Conservation (phyloP, 2,113 vertebrate genomes). For the Nanorana parkeri region DNA sequence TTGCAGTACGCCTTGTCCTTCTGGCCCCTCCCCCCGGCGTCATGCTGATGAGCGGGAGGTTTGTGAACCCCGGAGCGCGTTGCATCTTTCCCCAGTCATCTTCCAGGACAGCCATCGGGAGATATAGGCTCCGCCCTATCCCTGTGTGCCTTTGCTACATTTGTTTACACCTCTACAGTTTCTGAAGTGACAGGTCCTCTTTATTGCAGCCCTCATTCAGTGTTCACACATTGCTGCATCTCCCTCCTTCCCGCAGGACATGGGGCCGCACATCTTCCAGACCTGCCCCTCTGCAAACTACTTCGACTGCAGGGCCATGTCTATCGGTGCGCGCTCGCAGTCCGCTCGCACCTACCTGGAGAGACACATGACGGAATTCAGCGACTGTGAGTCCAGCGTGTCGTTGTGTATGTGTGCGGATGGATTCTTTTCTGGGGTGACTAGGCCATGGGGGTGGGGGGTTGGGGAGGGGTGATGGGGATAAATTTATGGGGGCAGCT, state of each 20-base stretch:
- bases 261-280: conserved; percentile 98
- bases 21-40: no score
- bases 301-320: conserved; percentile 98
- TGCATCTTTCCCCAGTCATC: no score
- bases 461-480: no score
- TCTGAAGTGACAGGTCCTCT: neutral
- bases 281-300: conserved; percentile 98
- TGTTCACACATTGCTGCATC: neutral
- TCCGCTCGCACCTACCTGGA: conserved; percentile 97
- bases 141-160: no score
- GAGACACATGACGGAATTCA: conserved; percentile 89
- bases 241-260: conserved; percentile 77
- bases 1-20: no score
- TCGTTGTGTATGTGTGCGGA: neutral
- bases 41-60: no score
- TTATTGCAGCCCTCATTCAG: no score
- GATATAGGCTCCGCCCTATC: no score
- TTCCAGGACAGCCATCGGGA: no score
- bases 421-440: no score
- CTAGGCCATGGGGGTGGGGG: neutral
- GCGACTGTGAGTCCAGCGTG: conserved; percentile 80
- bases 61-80: no score
- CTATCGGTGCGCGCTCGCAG: conserved; percentile 91
- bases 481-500: no score
- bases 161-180: neutral